phyloP scores from a whole-genome alignment of 2,888 invertebrate species.

The Drosophila dives region DNA sequence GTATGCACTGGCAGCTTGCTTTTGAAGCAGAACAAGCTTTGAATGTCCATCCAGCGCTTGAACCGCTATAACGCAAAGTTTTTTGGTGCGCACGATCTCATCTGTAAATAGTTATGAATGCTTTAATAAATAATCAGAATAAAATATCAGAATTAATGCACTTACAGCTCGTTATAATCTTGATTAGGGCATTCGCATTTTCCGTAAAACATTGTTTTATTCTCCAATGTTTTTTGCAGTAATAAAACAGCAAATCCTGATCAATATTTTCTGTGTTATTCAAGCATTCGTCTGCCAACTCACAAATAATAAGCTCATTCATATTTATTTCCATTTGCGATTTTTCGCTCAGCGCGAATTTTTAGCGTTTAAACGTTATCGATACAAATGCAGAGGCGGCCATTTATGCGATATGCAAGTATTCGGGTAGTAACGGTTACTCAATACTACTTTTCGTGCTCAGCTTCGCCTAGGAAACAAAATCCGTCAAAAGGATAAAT shows the following conservation, averaged over 20 bases:
- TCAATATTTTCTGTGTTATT: background rate
- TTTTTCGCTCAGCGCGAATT: constrained; percentile 1
- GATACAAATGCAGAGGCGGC: background rate
- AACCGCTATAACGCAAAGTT: constrained; percentile 37
- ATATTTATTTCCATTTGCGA: constrained; percentile 9
- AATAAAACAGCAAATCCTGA: constrained; percentile 9
- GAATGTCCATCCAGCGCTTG: constrained; percentile 1
- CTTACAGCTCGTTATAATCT: constrained; percentile 35
- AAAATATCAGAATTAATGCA: background rate
- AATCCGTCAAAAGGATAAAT: background rate
- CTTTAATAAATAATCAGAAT: background rate
- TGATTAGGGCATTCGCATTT: constrained; percentile 12
- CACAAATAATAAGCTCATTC: constrained; percentile 35
- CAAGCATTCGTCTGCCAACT: constrained; percentile 35
- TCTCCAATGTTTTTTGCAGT: constrained; percentile 31
- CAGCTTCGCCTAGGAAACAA: background rate
- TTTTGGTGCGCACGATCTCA: constrained; percentile 32
- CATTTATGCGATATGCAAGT: constrained; percentile 5
- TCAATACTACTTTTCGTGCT: constrained; percentile 3
- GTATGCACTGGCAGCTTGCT: background rate
- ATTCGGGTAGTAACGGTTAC: constrained; percentile 27
- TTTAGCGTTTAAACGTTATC: background rate
- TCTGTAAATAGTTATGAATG: constrained; percentile 31
- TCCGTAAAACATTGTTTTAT: constrained; percentile 15
- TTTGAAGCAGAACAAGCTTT: constrained; percentile 22